Percentiles rank a stretch among this genome's conserved stretches.
These are phyloP conservation scores for Triops cancriformis DNA, from an alignment of 1,140 invertebrate species.

Conservation along the genomic window DNA sequence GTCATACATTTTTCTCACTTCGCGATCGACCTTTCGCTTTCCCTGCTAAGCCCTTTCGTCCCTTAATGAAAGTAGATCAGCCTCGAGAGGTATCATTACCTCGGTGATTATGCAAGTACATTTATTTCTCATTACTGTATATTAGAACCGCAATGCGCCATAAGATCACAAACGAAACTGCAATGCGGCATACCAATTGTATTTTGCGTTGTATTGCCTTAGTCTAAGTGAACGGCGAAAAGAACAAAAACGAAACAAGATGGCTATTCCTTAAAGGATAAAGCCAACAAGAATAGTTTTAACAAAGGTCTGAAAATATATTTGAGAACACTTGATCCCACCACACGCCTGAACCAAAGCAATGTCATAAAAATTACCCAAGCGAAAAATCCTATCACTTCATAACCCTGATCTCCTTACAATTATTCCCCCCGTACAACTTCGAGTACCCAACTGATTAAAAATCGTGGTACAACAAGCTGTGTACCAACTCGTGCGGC, in stretches of 20 bases:
- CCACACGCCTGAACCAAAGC: constrained; percentile 12
- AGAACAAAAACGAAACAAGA: not conserved
- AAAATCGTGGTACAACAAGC: not conserved
- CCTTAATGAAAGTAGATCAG: too few species aligned
- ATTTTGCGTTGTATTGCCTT: not conserved
- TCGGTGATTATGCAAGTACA: too few species aligned
- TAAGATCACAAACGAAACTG: too few species aligned
- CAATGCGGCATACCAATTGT: not conserved
- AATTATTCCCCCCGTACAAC: not conserved
- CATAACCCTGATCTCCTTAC: not conserved
- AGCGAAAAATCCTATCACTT: not conserved
- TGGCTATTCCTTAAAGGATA: not conserved
- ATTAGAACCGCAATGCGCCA: too few species aligned
- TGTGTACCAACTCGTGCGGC: not conserved
- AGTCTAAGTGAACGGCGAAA: not conserved
- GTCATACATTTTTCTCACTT: too few species aligned
- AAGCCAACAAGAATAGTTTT: not conserved
- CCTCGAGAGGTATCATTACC: too few species aligned
- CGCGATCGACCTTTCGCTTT: too few species aligned
- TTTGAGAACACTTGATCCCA: not conserved
- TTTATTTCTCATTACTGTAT: too few species aligned
- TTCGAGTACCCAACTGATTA: not conserved
- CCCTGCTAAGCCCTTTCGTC: too few species aligned
- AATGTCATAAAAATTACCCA: not conserved
- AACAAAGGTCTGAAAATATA: not conserved